Evolutionary conservation across 1,140 invertebrate species (phyloP), one percentile per base, ranked within the genome.

Genomic region (Spodoptera litura): DNA sequence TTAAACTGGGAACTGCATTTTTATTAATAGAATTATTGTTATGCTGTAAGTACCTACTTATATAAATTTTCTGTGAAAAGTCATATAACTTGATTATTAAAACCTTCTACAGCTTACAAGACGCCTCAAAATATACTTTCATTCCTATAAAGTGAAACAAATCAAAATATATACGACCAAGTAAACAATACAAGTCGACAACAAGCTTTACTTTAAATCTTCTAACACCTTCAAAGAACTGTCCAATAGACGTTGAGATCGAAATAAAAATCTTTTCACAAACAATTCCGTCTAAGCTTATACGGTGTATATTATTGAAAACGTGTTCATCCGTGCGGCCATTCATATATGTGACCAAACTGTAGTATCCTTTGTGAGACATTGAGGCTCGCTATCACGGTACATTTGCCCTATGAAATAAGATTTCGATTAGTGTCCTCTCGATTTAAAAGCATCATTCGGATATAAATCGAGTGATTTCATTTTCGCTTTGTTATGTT

Each of bases 331-430:
- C 52, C 76, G 76, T 71, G 61, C 58, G 77, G 49, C 56, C 20
- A 62, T 25, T 9, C 59, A 49, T 64, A 52, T 74, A 62, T 74
- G 73, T 75, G 73, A 75, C 64, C 64, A 52, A 61, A 75, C 74
- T 31, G 25, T 49, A 80, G 80, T 80, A 72, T 80, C 82, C 76
- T 82, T 87, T 84, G 86, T 90, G 85, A 89, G 83, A 75, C 85
- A 87, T 82, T 82, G 84, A 79, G 85, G 88, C 84, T 88, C 85
- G 85, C 80, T 82, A 89, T 90, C 86, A 91, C 87, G 89, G 89
- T 71, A 89, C 91, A 91, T 91, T 92, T 85, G 79, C 80, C 75
- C 44, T 78, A 85, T 91, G 88, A 91, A 90, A 92, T 92, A 92
- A 89, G 89, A 88, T 90, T 89, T 91, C 88, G 87, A 91, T 92